Percentiles rank a stretch among this genome's conserved stretches.
Conservation (phyloP, 2,888 invertebrate species). For the Gymnosoma rotundatum region DNA sequence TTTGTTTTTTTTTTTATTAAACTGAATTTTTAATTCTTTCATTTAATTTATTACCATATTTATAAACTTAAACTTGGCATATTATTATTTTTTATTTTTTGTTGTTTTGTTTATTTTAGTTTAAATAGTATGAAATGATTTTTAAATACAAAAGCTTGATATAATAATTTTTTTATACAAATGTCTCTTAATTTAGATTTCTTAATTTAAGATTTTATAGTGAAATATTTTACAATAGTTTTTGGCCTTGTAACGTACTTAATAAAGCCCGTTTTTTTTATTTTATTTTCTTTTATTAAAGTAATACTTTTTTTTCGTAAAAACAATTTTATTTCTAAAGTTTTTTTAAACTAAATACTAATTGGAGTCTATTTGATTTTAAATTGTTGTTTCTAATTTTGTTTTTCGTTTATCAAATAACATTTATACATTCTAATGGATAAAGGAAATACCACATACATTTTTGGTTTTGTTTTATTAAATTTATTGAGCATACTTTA, state of each 20-base stretch:
- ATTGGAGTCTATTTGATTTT: slow-evolving; percentile 70
- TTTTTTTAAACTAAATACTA: slow-evolving; percentile 68
- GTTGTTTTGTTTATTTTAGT: slow-evolving; percentile 69
- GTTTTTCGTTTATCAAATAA: slow-evolving; percentile 60
- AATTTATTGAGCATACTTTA: slow-evolving; percentile 65
- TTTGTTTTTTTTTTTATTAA: slow-evolving; percentile 12
- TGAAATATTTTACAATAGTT: slow-evolving; percentile 75
- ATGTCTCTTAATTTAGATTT: slow-evolving; percentile 41
- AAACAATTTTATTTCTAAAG: slow-evolving; percentile 43
- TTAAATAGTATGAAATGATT: slow-evolving; percentile 76
- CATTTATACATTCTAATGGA: slow-evolving; percentile 64
- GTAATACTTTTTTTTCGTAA: slow-evolving; percentile 42
- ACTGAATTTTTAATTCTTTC: slow-evolving; percentile 67
- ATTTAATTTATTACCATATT: slow-evolving; percentile 48
- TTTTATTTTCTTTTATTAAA: slow-evolving; percentile 71
- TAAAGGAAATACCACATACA: slow-evolving; percentile 46
- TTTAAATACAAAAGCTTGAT: slow-evolving; percentile 78
- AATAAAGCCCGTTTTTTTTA: slow-evolving; percentile 58
- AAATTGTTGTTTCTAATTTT: slow-evolving; percentile 7
- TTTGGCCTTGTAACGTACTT: slow-evolving; percentile 58
- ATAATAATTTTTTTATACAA: slow-evolving; percentile 63
- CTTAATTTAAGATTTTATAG: slow-evolving; percentile 38
- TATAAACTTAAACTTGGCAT: slow-evolving; percentile 77
- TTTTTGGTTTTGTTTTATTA: slow-evolving; percentile 20
- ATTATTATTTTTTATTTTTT: slow-evolving; percentile 62